These are phyloP conservation scores for Oryzias sinensis DNA, from an alignment of 2,797 vertebrate species.

Conservation along the genomic window DNA sequence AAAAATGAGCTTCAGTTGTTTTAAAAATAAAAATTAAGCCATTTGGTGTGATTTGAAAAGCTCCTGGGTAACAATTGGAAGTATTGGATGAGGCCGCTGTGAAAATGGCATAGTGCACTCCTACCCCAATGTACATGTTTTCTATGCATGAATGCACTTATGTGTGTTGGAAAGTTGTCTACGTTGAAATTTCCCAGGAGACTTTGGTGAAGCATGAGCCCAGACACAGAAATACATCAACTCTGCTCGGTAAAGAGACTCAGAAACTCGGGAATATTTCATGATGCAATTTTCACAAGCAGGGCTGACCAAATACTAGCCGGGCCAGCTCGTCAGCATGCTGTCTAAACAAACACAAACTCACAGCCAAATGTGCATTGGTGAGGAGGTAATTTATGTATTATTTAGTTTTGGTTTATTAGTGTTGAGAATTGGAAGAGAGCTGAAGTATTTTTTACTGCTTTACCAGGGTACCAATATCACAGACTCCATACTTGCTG, in stretches of 20 bases:
- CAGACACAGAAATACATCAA: constrained; percentile 33
- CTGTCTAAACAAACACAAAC: constrained; percentile 48
- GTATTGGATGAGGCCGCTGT: constrained; percentile 26
- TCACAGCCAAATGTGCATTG: constrained; percentile 39
- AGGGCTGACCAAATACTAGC: constrained; percentile 48
- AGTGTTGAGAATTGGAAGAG: constrained; percentile 73
- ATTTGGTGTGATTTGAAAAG: constrained; percentile 32
- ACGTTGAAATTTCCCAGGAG: constrained; percentile 51
- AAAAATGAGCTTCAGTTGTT: constrained; percentile 18
- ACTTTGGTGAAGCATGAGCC: constrained; percentile 51
- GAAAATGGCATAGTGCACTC: background rate
- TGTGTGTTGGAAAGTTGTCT: constrained; percentile 30
- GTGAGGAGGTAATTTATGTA: constrained; percentile 72
- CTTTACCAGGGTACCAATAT: constrained; percentile 73
- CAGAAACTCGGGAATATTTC: constrained; percentile 56
- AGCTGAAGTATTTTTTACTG: constrained; percentile 67
- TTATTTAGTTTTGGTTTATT: constrained; percentile 80
- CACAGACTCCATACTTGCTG: constrained; percentile 57
- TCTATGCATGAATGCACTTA: constrained; percentile 3
- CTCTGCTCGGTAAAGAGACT: constrained; percentile 53
- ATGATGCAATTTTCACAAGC: constrained; percentile 54
- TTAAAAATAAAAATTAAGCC: constrained; percentile 18
- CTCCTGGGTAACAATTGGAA: background rate
- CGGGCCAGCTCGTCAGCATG: constrained; percentile 42
- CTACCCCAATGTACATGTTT: background rate